A percentile compares a stretch with the other conserved stretches of the same genome.
Conservation (phyloP, 2,113 vertebrate genomes). For the Mesitornis unicolor region DNA sequence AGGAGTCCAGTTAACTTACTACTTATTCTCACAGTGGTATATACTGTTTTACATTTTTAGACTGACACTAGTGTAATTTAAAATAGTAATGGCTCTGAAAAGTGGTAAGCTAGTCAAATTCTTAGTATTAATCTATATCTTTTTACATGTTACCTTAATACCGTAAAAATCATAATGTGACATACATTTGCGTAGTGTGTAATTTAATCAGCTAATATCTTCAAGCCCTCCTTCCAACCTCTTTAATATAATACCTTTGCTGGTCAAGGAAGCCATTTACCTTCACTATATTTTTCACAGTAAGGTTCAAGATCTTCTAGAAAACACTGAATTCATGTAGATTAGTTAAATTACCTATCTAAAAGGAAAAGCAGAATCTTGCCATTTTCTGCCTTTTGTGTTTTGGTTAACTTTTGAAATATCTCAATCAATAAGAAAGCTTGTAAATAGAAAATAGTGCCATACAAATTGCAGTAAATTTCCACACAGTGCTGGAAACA, state of each 20-base stretch:
- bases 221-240: background rate
- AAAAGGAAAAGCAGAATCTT: background rate
- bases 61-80: background rate
- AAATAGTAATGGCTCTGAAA: background rate
- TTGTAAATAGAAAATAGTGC: background rate
- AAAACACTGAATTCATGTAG: background rate
- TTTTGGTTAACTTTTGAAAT: background rate
- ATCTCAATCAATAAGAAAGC: background rate
- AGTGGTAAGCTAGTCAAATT: background rate
- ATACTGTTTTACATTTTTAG: background rate
- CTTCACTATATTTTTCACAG: conserved; percentile 14
- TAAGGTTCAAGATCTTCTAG: background rate
- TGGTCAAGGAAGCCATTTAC: background rate
- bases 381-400: background rate
- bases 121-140: background rate
- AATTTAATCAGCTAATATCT: conserved; percentile 15
- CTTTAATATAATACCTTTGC: background rate
- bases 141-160: background rate
- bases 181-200: background rate
- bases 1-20: conserved; percentile 4
- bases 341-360: background rate
- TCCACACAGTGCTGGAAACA: background rate
- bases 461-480: background rate
- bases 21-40: background rate
- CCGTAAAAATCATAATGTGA: background rate